These are phyloP conservation scores for Xiphorhynchus erythropygius DNA, from an alignment of 2,797 vertebrate species.

Conservation along the genomic window DNA sequence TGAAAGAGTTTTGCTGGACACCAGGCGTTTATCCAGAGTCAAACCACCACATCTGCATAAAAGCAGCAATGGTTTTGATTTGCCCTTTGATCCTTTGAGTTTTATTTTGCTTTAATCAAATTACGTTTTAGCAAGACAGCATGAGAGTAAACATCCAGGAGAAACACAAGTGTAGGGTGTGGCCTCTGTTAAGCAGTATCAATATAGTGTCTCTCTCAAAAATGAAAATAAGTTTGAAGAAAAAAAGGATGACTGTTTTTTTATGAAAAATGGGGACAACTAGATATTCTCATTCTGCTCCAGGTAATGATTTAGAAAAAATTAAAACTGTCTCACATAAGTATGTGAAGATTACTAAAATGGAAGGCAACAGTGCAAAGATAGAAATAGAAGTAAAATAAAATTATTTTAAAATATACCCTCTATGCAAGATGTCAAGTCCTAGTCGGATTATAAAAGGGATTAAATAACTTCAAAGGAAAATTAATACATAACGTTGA, in stretches of 20 bases:
- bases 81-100: neutral
- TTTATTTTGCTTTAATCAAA: neutral
- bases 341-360: slow-evolving; percentile 7
- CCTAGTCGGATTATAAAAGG: slow-evolving; percentile 48
- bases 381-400: slow-evolving; percentile 11
- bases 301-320: slow-evolving; percentile 15
- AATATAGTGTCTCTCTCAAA: neutral
- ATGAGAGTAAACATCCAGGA: neutral
- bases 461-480: slow-evolving; percentile 67
- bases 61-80: neutral
- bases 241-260: neutral
- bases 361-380: neutral
- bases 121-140: neutral
- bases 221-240: neutral
- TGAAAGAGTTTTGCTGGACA: too few species aligned
- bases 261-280: neutral
- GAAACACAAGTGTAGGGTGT: neutral
- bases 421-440: slow-evolving; percentile 16
- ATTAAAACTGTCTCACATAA: neutral
- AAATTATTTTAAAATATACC: neutral
- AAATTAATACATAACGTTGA: slow-evolving; percentile 41
- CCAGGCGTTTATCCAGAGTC: too few species aligned
- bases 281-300: neutral
- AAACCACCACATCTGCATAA: neutral
- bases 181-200: neutral